These are phyloP conservation scores for Hippocampus comes DNA, from an alignment of 2,113 vertebrate species.

Conservation along the genomic window DNA sequence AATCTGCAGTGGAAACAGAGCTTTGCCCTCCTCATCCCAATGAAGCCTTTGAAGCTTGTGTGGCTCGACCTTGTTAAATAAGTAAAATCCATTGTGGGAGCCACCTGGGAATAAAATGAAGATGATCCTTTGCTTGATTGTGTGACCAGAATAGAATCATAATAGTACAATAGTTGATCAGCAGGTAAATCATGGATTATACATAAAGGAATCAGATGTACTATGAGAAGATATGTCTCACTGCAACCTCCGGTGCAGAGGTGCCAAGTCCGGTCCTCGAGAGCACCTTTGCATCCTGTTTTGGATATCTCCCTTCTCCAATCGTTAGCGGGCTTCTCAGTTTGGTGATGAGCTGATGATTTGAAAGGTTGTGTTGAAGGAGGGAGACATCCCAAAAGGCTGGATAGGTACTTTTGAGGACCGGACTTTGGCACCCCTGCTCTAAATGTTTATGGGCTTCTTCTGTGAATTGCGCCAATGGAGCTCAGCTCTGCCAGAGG, in stretches of 20 bases:
- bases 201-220: slow-evolving; percentile 16
- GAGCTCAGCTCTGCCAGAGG: too few species aligned
- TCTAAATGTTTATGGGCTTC: too few species aligned
- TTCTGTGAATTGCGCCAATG: too few species aligned
- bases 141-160: slow-evolving; percentile 39
- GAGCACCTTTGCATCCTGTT: too few species aligned
- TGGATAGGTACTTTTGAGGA: too few species aligned
- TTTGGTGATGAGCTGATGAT: too few species aligned
- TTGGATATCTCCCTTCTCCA: too few species aligned
- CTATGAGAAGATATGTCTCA: not conserved
- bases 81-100: slow-evolving; percentile 50
- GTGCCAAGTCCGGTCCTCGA: too few species aligned
- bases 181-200: slow-evolving; percentile 32
- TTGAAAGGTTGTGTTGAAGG: too few species aligned
- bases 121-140: slow-evolving; percentile 38
- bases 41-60: slow-evolving; percentile 52
- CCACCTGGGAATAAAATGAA: slow-evolving; percentile 62
- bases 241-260: not conserved
- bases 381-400: too few species aligned
- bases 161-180: not conserved
- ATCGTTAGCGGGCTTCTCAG: too few species aligned
- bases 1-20: slow-evolving; percentile 30
- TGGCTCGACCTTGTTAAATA: slow-evolving; percentile 68
- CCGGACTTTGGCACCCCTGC: too few species aligned
- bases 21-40: slow-evolving; percentile 13